Conservation (phyloP, 1,140 invertebrate genomes). For the Bemisia tabaci region DNA sequence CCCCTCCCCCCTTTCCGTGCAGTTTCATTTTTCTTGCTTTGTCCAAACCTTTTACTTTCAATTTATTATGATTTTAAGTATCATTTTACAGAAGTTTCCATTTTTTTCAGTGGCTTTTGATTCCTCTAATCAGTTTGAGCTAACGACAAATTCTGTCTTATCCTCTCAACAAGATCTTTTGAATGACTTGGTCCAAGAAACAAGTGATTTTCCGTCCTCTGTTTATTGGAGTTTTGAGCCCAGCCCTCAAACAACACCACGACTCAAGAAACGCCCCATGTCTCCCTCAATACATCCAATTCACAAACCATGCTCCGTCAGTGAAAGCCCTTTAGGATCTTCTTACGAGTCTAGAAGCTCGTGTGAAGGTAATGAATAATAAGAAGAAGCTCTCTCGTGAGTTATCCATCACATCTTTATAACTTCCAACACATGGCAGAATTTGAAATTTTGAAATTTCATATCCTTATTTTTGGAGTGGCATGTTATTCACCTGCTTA, state of each 20-base stretch:
- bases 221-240: not conserved
- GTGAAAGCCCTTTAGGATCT: not conserved
- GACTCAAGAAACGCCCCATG: not conserved
- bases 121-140: too few species aligned
- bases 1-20: too few species aligned
- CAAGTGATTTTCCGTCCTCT: not conserved
- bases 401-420: too few species aligned
- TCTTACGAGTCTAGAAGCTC: not conserved
- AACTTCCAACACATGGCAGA: too few species aligned
- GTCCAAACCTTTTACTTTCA: too few species aligned
- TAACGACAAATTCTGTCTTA: too few species aligned
- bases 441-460: not conserved
- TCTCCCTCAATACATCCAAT: not conserved
- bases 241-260: not conserved
- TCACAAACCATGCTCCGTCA: not conserved
- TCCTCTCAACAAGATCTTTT: not conserved
- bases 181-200: not conserved
- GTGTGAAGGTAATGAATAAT: not conserved
- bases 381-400: too few species aligned
- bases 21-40: too few species aligned
- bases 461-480: not conserved
- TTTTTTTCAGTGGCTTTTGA: too few species aligned
- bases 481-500: not conserved
- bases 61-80: too few species aligned
- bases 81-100: too few species aligned